phyloP scores from a whole-genome alignment of 2,888 invertebrate genomes.

The Silvanus unidentatus region DNA sequence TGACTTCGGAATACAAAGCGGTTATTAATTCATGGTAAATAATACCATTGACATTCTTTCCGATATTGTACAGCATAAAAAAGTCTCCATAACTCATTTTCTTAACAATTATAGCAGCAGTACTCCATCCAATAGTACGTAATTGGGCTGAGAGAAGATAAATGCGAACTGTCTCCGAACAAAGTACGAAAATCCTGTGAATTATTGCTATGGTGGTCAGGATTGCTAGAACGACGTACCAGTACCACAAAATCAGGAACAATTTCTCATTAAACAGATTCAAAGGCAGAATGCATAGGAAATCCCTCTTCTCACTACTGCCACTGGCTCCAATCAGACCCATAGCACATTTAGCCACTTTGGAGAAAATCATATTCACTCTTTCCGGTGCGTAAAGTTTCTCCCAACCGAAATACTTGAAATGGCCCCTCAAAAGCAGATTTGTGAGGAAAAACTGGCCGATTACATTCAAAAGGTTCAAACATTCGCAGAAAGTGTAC shows the following conservation, averaged over 20 bases:
- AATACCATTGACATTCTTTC: conserved; percentile 68
- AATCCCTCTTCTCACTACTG: conserved; percentile 52
- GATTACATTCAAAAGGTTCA: conserved; percentile 69
- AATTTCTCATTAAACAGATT: conserved; percentile 78
- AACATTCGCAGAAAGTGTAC: conserved; percentile 64
- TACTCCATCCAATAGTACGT: conserved; percentile 49
- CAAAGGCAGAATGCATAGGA: conserved; percentile 67
- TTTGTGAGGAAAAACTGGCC: conserved; percentile 65
- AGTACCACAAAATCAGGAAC: conserved; percentile 68
- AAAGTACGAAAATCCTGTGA: conserved; percentile 57
- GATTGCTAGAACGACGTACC: conserved; percentile 61
- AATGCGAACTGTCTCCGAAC: conserved; percentile 54
- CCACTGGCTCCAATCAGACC: conserved; percentile 58
- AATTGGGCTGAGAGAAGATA: conserved; percentile 58
- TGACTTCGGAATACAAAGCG: conserved; percentile 23
- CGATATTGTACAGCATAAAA: conserved; percentile 69
- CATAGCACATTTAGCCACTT: conserved; percentile 60
- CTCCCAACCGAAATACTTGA: conserved; percentile 53
- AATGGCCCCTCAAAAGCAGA: conserved; percentile 58
- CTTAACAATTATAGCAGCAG: conserved; percentile 49
- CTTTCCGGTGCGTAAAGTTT: conserved; percentile 34
- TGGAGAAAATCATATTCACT: conserved; percentile 58
- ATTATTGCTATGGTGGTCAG: conserved; percentile 58
- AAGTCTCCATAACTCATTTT: conserved; percentile 65
- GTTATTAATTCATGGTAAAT: conserved; percentile 58